phyloP scores from a whole-genome alignment of 2,888 invertebrate genomes.

The Folsomia candida region DNA sequence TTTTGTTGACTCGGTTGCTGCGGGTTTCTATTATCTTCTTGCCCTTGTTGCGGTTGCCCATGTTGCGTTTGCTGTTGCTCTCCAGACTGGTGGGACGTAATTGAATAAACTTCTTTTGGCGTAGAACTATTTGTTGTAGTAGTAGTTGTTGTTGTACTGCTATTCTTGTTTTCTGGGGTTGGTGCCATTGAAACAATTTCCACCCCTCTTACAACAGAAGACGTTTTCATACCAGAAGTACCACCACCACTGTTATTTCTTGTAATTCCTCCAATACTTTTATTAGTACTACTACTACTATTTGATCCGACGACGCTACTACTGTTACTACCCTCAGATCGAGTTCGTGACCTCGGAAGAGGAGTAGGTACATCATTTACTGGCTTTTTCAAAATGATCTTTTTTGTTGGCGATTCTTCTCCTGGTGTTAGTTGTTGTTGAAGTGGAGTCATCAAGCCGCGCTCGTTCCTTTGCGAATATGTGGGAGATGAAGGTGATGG shows the following conservation, averaged over 20 bases:
- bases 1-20: neutral
- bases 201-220: too few relatives aligned
- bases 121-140: neutral
- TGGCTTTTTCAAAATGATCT: neutral
- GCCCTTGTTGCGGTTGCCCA: neutral
- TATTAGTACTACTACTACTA: neutral
- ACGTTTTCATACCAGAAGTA: too few relatives aligned
- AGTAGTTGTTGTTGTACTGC: neutral
- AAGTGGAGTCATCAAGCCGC: too few relatives aligned
- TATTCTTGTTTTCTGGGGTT: neutral
- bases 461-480: neutral
- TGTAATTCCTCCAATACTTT: too few relatives aligned
- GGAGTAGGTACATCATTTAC: neutral
- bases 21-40: neutral
- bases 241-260: too few relatives aligned
- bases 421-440: neutral
- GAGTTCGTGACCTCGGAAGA: neutral
- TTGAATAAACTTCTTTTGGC: neutral
- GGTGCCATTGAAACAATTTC: too few relatives aligned
- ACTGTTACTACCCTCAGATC: slow-evolving; percentile 8
- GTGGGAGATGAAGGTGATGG: neutral
- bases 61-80: too few relatives aligned
- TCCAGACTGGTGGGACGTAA: too few relatives aligned
- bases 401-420: neutral
- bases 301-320: neutral